A percentile compares a stretch with the other conserved stretches of the same genome.
Evolutionary conservation across 2,797 vertebrate species (phyloP).

Genomic region (Erethizon dorsatum): DNA sequence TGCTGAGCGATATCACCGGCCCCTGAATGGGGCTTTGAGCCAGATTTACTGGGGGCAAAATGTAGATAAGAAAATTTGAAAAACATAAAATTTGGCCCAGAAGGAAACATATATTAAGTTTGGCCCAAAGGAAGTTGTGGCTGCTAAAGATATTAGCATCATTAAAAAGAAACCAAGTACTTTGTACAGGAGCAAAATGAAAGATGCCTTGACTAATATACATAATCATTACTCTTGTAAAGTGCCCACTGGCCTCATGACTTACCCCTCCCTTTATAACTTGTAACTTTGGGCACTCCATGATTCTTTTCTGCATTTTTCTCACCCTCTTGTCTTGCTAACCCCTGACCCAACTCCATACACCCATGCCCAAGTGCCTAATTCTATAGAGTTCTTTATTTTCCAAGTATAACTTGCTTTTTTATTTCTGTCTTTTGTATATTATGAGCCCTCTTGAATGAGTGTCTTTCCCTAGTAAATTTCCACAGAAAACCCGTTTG

Average conservation of each 20-base stretch:
- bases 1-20: too few relatives aligned
- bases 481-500: background rate
- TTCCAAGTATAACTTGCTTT: background rate
- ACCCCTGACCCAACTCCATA: background rate
- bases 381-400: background rate
- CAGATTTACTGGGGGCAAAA: background rate
- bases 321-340: background rate
- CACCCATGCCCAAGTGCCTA: background rate
- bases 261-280: background rate
- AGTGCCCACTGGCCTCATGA: background rate
- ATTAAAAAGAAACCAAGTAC: background rate
- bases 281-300: background rate
- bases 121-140: background rate
- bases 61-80: background rate
- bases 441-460: background rate
- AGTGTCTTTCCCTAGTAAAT: background rate
- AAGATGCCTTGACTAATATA: background rate
- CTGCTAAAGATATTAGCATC: background rate
- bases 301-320: background rate
- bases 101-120: background rate
- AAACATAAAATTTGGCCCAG: background rate
- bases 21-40: background rate
- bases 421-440: background rate
- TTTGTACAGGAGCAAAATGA: background rate
- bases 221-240: background rate